A percentile compares a stretch with the other conserved stretches of the same genome.
Evolutionary conservation across 2,113 vertebrate genomes (phyloP).

Genomic region (Microcebus tavaratra): DNA sequence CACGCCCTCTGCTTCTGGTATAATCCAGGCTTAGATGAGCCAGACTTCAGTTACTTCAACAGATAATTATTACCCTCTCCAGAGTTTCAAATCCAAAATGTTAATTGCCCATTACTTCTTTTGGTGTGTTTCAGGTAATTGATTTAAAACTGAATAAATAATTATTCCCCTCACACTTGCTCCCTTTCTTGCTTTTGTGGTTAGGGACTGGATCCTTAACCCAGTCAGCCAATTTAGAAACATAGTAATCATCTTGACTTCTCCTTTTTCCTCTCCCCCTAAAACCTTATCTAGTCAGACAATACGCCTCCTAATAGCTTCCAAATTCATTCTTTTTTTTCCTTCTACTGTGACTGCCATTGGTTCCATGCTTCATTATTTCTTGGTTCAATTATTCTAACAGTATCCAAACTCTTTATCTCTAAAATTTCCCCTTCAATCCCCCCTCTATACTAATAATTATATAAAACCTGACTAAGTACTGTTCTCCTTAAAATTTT

Average conservation of each 20-base stretch:
- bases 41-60: neutral
- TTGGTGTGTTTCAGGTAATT: neutral
- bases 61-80: neutral
- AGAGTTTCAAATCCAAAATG: neutral
- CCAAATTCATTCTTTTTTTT: conserved; percentile 32
- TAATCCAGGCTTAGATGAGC: neutral
- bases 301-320: neutral
- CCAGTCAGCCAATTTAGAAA: neutral
- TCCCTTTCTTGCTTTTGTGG: neutral
- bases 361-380: neutral
- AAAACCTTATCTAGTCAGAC: neutral
- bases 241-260: neutral
- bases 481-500: neutral
- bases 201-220: neutral
- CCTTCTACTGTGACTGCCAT: neutral
- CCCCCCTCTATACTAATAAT: neutral
- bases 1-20: neutral
- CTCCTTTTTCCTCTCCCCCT: neutral
- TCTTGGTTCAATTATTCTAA: conserved; percentile 14
- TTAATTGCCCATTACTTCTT: neutral
- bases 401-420: neutral
- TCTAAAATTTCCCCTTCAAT: neutral
- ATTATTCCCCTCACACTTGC: neutral
- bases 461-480: neutral
- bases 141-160: neutral